Evolutionary conservation across 2,888 invertebrate genomes (phyloP).

Genomic region (Dendrolimus houi): DNA sequence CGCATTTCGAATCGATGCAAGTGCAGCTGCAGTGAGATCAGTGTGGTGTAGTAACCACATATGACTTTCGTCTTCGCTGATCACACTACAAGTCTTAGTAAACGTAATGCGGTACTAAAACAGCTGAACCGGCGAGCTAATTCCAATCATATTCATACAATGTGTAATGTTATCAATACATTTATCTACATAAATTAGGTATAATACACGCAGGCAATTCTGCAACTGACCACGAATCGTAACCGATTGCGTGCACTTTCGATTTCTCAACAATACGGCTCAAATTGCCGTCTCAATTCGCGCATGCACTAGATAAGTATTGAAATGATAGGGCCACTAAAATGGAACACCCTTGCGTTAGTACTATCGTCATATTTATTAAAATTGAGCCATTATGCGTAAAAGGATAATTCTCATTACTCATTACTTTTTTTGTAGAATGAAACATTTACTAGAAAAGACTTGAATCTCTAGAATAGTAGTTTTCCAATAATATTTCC

Average conservation of each 20-base stretch:
- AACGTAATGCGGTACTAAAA: not conserved
- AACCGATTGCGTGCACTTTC: not conserved
- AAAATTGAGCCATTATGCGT: too few relatives aligned
- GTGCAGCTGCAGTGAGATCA: constrained; percentile 22
- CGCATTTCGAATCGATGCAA: constrained; percentile 45
- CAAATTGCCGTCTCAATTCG: not conserved
- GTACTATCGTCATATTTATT: too few relatives aligned
- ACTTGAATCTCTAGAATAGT: too few relatives aligned
- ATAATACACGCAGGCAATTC: not conserved
- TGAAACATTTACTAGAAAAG: too few relatives aligned
- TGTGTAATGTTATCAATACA: not conserved
- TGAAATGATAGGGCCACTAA: not conserved
- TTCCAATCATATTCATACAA: constrained; percentile 1
- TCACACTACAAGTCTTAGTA: constrained; percentile 23
- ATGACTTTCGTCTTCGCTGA: constrained; percentile 47
- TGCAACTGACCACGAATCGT: not conserved
- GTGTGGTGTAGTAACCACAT: constrained; percentile 54
- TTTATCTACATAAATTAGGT: not conserved
- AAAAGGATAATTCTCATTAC: too few relatives aligned
- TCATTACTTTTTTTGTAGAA: too few relatives aligned
- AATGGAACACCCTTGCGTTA: too few relatives aligned
- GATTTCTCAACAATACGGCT: not conserved
- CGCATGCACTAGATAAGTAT: constrained; percentile 3
- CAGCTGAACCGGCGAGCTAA: constrained; percentile 3
- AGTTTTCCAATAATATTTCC: too few relatives aligned